Percentiles rank a stretch among this genome's conserved stretches.
Conservation (phyloP, 2,797 vertebrate genomes). For the Thamnophis elegans region DNA sequence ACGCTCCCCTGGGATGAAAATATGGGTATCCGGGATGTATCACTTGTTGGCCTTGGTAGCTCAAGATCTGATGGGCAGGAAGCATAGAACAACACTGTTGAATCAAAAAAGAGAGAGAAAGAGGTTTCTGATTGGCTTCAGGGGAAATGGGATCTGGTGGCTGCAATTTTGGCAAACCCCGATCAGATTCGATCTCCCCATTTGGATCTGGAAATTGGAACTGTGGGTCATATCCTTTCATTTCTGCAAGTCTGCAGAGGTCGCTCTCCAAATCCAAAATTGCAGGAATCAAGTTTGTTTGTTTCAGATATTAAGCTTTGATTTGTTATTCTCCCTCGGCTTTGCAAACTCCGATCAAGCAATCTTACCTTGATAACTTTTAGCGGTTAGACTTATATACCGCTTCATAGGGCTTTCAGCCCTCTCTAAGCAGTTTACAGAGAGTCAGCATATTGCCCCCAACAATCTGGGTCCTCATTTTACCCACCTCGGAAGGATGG, state of each 20-base stretch:
- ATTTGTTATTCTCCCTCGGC: neutral
- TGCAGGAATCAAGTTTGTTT: neutral
- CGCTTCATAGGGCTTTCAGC: too few species aligned
- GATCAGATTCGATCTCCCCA: neutral
- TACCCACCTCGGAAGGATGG: too few species aligned
- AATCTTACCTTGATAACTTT: neutral
- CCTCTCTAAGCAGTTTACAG: too few species aligned
- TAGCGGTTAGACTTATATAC: too few species aligned
- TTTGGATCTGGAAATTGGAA: neutral
- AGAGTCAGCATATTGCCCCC: too few species aligned
- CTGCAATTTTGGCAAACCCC: neutral
- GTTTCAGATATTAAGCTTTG: neutral
- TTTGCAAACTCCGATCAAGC: neutral
- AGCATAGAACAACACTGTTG: conserved; percentile 6
- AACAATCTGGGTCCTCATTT: too few species aligned
- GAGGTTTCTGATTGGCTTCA: neutral
- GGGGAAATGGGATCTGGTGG: neutral
- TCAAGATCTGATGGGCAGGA: conserved; percentile 75
- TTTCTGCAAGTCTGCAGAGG: too few species aligned
- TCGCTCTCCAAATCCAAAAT: neutral
- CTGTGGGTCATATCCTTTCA: fast-evolving
- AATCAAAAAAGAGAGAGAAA: neutral
- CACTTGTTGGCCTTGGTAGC: conserved; percentile 73
- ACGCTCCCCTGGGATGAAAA: neutral
- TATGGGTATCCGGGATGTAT: conserved; percentile 62